Evolutionary conservation across 1,140 invertebrate species (phyloP), one percentile per base, ranked within the genome.

Genomic region (Chymomyza costata): DNA sequence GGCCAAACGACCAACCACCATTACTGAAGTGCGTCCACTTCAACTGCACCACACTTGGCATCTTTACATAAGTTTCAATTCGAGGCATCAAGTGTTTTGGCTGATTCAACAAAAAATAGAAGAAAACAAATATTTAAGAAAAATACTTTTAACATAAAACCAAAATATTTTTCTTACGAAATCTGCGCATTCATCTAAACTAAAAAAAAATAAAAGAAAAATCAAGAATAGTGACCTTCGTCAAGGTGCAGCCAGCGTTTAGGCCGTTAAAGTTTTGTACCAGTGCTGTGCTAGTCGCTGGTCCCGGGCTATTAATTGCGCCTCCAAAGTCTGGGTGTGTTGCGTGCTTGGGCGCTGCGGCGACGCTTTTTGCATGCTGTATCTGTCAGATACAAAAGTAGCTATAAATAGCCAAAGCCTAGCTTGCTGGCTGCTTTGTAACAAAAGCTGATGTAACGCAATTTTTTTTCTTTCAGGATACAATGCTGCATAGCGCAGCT

Each of bases 111-210:
- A 67, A 15, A 78, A 76, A 76, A 49, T 5, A 0, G 45, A 46
- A 38, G 17, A 19, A 15, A 43, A 32, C 11, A 16, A 31, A 52
- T 19, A 46, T 21, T n/a, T n/a, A n/a, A 64, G 28, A 49, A 40
- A 46, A 50, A 47, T 59, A 47, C 55, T 17, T 40, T 64, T 55
- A 64, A 64, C 19, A 30, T 44, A 30, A 25, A 55, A 39, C 30
- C 30, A 60, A 44, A 64, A 49, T 32, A 57, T 70, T 51, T 69
- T 78, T 78, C 73, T 80, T 61, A 67, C 53, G 71, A 78, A 78
- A 78, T 78, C 73, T 71, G 71, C 71, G 71, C 73, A 71, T 78
- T 76, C 71, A 76, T 78, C 71, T 80, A 47, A 78, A 60, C 49
- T 21, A 13, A 38, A 51, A 59, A 56, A 45, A 65, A 60, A 59